These are phyloP conservation scores for Siniperca knerii DNA, from an alignment of 2,113 vertebrate genomes.

Conservation along the genomic window DNA sequence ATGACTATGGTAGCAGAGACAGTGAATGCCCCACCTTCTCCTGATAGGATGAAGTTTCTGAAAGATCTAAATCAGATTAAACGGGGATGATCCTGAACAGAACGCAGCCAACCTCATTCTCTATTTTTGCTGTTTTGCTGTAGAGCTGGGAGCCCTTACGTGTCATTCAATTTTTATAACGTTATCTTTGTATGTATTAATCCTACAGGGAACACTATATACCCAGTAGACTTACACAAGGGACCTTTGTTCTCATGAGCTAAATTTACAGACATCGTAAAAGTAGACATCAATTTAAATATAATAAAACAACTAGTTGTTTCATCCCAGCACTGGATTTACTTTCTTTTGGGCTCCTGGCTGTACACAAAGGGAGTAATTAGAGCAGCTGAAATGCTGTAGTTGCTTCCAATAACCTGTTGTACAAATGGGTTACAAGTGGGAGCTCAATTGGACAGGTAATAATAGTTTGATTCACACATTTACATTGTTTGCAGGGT, in stretches of 20 bases:
- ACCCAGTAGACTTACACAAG: neutral
- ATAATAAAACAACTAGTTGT: neutral
- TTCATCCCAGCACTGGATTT: neutral
- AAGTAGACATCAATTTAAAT: neutral
- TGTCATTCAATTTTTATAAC: neutral
- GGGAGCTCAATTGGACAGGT: neutral
- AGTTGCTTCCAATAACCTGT: neutral
- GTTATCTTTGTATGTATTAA: neutral
- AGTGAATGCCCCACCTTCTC: neutral
- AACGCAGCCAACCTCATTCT: neutral
- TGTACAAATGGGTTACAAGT: neutral
- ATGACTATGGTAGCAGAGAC: neutral
- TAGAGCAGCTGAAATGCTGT: neutral
- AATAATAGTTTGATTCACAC: too few relatives aligned
- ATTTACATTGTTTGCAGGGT: neutral
- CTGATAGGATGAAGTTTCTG: conserved; percentile 9
- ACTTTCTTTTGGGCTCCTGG: neutral
- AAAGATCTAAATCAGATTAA: conserved; percentile 22
- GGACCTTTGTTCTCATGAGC: neutral
- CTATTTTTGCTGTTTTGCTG: neutral
- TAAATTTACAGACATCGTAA: neutral
- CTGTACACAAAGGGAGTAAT: neutral
- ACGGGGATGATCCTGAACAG: conserved; percentile 4
- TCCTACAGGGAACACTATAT: neutral
- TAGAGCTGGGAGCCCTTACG: neutral